Base-by-base conservation (phyloP, 1,140 invertebrate genomes). In the Drusus annulatus region DNA sequence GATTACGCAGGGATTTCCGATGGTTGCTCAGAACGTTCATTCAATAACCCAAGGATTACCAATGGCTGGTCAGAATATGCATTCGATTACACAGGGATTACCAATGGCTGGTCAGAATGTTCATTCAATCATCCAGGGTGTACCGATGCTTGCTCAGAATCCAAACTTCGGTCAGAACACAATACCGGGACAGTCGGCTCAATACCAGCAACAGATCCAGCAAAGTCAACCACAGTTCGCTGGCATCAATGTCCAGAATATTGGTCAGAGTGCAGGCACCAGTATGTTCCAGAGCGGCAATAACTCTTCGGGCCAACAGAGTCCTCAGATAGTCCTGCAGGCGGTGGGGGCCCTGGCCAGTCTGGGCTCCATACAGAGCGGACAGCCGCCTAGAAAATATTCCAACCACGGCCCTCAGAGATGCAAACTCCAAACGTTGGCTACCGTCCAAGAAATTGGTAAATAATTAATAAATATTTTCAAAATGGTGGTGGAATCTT, bases 361-460 rank as follows among this genome's bases (percentile, higher is more conserved):
- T 15, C 23, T 31, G 52, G 79, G 54, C 28, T 71, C 63, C 54
- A 63, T 76, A 21, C 78, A 73, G 68, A 52, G 36, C 50, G 19
- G 69, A 31, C 79, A 78, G 56, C 78, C 81, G 0, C 88, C 88
- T 68, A 86, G 88, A 56, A 89, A 89, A 77, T 89, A 88, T 81
- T 89, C 88, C 13, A 88, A 52, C n/a, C 83, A 84, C 56, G 83
- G 89, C 25, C 88, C 88, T 0, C 88, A 90, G 62, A 84, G 89
- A 17, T 86, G 87, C 25, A 90, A 89, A 82, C 83, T 88, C 45
- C 88, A 89, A 85, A 88, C 86, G 84, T 84, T 90, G 83, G 87
- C 89, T 0, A 90, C 89, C 31, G 89, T 90, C 62, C 89, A 90
- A 78, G 89, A 90, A 85, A 87, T 90, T 85, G 89, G 89, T 90